Evolutionary conservation across 1,140 invertebrate species (phyloP), one percentile per base, ranked within the genome.

Genomic region (Megathymus violae): DNA sequence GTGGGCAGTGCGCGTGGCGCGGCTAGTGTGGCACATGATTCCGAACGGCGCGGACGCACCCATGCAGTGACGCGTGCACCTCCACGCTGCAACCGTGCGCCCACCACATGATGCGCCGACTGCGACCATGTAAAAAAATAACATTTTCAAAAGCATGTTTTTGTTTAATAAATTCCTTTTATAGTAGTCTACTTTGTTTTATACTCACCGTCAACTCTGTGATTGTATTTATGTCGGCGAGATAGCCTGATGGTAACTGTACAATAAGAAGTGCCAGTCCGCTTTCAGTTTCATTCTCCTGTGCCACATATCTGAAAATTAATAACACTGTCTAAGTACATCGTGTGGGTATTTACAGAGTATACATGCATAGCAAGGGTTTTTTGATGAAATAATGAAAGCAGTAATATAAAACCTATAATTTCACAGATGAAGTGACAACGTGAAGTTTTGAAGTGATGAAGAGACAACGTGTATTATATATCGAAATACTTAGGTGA

Each of bases 191-290:
- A n/a, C n/a, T n/a, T n/a, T n/a, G n/a, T n/a, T n/a, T n/a, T n/a
- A n/a, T 4, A 65, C 73, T 71, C 73, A 92, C 91, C 74, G 83
- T 86, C 56, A 92, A 66, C 58, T 91, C 91, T 0, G 89, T 86
- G 2, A 91, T 76, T 0, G 89, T 86, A 67, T 91, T 83, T 17
- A 91, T 82, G 50, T 92, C 91, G 4, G 90, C 85, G 9, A 85
- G 56, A 52, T 85, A 92, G n/a, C 91, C 91, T 1, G 91, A 91
- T 10, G 91, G 91, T 10, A 92, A 68, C 38, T 88, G 84, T 1
- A 92, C 80, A 0, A 87, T 88, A 3, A 92, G 72, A 2, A 91
- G 74, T 3, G 85, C 72, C 2, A 90, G 66, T n/a, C 89, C 91
- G 54, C 91, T 91, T 52, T 84, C 82, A 3, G 85, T 88, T 67